Base-by-base conservation (phyloP, 2,888 invertebrate genomes). In the Harpalus rubripes region DNA sequence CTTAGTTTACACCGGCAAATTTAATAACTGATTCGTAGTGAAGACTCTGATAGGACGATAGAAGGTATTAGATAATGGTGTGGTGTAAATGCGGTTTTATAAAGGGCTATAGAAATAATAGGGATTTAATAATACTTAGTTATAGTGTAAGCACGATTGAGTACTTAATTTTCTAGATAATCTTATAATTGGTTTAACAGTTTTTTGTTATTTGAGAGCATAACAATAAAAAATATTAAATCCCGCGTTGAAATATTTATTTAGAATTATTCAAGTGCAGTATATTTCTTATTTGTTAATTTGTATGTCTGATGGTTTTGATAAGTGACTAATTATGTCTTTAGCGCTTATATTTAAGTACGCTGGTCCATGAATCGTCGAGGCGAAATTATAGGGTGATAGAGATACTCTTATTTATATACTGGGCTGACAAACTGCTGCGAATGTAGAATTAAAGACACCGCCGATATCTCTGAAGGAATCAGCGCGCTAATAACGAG, bases 61-160 rank as follows among this genome's bases (percentile, higher is more conserved):
- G 3, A 22, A 22, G 22, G 22, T 22, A 26, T 1, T n/a, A 68
- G 32, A 59, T n/a, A 39, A 26, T 6, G 44, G 52, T 15, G 12
- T n/a, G 10, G 72, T 68, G 68, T 63, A 39, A 68, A 39, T 15
- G 39, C 15, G 39, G 32, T 16, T 59, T 18, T 78, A 68, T 32
- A 81, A 41, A 41, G 68, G 81, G 81, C 22, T 81, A 56, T 68
- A 52, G 16, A n/a, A 52, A 56, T 81, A 81, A 81, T 81, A 68
- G 68, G 18, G 16, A 65, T 58, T 59, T 82, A 82, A 82, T 82
- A 56, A 58, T 39, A 82, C 72, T 58, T 74, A 72, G 82, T 82
- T 58, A 82, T 76, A 76, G 72, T 65, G 12, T 72, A 72, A 72
- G 72, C 65, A 80, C 81, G 63, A 63, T 63, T 81, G 63, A 81